A percentile compares a stretch with the other conserved stretches of the same genome.
Evolutionary conservation across 2,797 vertebrate species (phyloP).

Genomic region (Myripristis jacobus): DNA sequence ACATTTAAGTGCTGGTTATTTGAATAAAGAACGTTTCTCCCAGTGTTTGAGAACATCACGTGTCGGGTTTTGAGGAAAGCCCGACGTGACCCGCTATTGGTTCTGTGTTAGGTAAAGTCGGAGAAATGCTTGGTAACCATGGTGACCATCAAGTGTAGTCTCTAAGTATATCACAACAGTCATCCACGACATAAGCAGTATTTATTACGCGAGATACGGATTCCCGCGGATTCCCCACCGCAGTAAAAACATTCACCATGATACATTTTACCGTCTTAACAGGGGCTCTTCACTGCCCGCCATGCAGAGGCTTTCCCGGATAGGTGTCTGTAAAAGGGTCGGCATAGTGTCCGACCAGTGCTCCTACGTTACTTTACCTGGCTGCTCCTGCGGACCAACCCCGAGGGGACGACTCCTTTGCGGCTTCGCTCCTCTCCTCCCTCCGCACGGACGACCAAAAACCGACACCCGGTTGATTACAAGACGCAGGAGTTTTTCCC

Average conservation of each 20-base stretch:
- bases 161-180: constrained; percentile 8
- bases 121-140: constrained; percentile 46
- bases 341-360: background rate
- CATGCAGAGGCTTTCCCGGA: background rate
- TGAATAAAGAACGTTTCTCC: background rate
- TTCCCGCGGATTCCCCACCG: background rate
- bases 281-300: too few relatives aligned
- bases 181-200: background rate
- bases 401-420: constrained; percentile 7
- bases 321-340: background rate
- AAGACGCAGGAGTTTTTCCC: background rate
- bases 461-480: background rate
- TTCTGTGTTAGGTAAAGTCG: background rate
- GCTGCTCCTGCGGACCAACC: constrained; percentile 11
- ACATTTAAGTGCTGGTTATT: background rate
- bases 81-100: background rate
- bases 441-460: background rate
- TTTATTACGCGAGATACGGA: constrained; percentile 1
- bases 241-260: too few relatives aligned
- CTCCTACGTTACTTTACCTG: constrained; percentile 55
- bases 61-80: background rate
- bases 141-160: constrained; percentile 39
- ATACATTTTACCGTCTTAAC: background rate
- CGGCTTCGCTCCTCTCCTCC: constrained; percentile 5
- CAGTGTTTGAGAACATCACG: background rate